Conservation (phyloP, 53 echinoderm and acorn worm species). For the Holothuria scabra region DNA sequence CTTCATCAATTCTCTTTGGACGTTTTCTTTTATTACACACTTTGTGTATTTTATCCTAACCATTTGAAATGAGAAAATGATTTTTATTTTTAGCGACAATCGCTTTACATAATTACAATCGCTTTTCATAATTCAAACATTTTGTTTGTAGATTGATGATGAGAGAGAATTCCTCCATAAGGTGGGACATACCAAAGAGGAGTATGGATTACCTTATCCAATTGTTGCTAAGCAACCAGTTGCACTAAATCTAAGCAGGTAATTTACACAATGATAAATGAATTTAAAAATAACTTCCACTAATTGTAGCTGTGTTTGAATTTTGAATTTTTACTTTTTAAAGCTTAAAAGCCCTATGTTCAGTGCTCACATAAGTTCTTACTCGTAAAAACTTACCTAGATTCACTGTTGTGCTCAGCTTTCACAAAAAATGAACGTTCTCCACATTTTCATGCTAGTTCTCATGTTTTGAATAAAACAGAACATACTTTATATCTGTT, state of each 20-base stretch:
- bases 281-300: background rate
- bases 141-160: slow-evolving; percentile 70
- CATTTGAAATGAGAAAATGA: background rate
- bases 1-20: too few relatives aligned
- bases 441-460: too few relatives aligned
- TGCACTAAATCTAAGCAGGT: slow-evolving; percentile 95
- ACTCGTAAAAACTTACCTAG: too few relatives aligned
- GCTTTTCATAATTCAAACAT: background rate
- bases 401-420: too few relatives aligned
- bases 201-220: slow-evolving; percentile 80
- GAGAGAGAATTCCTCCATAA: slow-evolving; percentile 96
- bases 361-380: too few relatives aligned
- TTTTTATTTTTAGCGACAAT: background rate
- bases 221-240: slow-evolving; percentile 94
- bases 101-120: background rate
- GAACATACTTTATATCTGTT: too few relatives aligned
- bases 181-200: slow-evolving; percentile 76
- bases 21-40: background rate
- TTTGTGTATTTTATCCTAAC: background rate
- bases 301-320: too few relatives aligned
- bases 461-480: too few relatives aligned
- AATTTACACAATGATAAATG: background rate
- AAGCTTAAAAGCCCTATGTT: too few relatives aligned
- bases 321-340: too few relatives aligned
- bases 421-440: too few relatives aligned